Conservation (phyloP, 92 coral and sea anemone genomes). For the Umimayanthus kanabou region DNA sequence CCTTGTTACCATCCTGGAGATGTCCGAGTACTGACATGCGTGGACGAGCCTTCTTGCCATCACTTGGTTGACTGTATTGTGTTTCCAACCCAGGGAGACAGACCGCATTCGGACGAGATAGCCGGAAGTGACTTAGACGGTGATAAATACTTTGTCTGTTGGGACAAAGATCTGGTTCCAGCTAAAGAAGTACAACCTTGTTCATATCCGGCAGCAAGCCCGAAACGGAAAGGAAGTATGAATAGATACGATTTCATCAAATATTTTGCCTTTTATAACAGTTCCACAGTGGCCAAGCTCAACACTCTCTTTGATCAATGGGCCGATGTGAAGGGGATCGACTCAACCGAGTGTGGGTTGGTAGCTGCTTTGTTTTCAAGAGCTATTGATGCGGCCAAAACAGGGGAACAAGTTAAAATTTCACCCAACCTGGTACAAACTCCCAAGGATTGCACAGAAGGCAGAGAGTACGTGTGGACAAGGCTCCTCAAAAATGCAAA, state of each 20-base stretch:
- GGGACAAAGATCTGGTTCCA: conserved; percentile 88
- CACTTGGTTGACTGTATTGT: conserved; percentile 93
- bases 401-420: conserved; percentile 77
- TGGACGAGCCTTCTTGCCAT: conserved; percentile 58
- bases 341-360: conserved; percentile 66
- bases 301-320: conserved; percentile 64
- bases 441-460: conserved; percentile 25
- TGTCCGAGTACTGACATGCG: conserved; percentile 71
- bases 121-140: conserved; percentile 96
- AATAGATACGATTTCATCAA: conserved; percentile 63
- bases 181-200: conserved; percentile 51
- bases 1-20: conserved; percentile 95
- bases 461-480: conserved; percentile 76
- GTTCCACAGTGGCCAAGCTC: conserved; percentile 66
- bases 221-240: conserved; percentile 34
- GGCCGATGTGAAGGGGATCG: conserved; percentile 87
- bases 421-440: conserved; percentile 43
- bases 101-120: conserved; percentile 93
- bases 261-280: conserved; percentile 78
- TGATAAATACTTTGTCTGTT: conserved; percentile 86
- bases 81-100: conserved; percentile 80
- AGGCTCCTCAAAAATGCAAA: conserved; percentile 61
- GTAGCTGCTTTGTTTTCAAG: conserved; percentile 81
- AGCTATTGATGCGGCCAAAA: conserved; percentile 89
- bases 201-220: conserved; percentile 75